Percentiles rank a stretch among this genome's conserved stretches.
phyloP scores from a whole-genome alignment of 2,113 vertebrate genomes.

The Coptodon rendalli region DNA sequence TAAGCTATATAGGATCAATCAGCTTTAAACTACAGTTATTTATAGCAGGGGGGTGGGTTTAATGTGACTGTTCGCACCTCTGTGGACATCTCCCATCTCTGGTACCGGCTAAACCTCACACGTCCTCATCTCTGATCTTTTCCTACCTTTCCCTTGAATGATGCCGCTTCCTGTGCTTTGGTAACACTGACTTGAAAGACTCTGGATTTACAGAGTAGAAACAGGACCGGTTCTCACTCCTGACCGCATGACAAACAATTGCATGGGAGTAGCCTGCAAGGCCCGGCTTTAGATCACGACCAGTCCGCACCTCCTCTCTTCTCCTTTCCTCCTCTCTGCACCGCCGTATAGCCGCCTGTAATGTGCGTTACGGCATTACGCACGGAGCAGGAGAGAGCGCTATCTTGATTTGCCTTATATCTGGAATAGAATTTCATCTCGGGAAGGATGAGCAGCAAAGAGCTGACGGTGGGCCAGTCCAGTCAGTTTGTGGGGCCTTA shows the following conservation, averaged over 20 bases:
- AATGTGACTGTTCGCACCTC: neutral
- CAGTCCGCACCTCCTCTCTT: neutral
- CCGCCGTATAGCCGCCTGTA: slow-evolving; percentile 22
- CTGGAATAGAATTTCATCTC: neutral
- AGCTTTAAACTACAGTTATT: slow-evolving; percentile 21
- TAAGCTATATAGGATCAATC: slow-evolving; percentile 7
- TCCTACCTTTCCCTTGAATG: neutral
- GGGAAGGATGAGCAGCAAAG: slow-evolving; percentile 73
- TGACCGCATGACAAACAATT: slow-evolving; percentile 52
- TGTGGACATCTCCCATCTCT: neutral
- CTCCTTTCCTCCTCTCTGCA: neutral
- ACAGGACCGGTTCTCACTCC: neutral
- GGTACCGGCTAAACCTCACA: neutral
- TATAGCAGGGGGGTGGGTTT: slow-evolving; percentile 1
- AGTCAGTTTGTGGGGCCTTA: slow-evolving; percentile 78
- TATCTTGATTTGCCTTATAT: slow-evolving; percentile 42
- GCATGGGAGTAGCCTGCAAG: slow-evolving; percentile 66
- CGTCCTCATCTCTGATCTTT: neutral
- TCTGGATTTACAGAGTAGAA: neutral
- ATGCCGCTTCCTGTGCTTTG: slow-evolving; percentile 7
- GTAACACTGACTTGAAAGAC: neutral
- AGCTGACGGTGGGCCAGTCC: slow-evolving; percentile 69
- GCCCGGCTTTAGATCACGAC: slow-evolving; percentile 64
- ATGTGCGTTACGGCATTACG: slow-evolving; percentile 59
- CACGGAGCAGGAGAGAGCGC: slow-evolving; percentile 48